Evolutionary conservation across 2,888 invertebrate species (phyloP).

Genomic region (Drosophila dives): DNA sequence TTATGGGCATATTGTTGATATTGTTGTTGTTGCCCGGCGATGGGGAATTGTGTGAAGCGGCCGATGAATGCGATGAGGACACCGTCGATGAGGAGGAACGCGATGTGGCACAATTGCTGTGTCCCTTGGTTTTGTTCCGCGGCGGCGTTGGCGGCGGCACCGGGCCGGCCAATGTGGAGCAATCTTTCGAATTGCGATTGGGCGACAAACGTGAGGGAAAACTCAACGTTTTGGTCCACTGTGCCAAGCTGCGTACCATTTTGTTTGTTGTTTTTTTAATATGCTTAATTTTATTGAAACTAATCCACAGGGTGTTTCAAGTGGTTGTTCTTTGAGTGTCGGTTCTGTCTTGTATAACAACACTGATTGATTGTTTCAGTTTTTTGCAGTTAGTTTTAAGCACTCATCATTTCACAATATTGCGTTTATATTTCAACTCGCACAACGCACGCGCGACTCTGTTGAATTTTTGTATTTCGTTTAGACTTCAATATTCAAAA

Average conservation of each 20-base stretch:
- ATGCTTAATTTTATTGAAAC: slow-evolving; percentile 47
- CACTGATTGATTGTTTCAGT: slow-evolving; percentile 39
- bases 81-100: slow-evolving; percentile 85
- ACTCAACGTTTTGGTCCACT: slow-evolving; percentile 96
- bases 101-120: slow-evolving; percentile 86
- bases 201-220: slow-evolving; percentile 94
- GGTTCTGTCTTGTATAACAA: slow-evolving; percentile 10
- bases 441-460: slow-evolving; percentile 66
- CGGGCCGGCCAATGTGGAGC: slow-evolving; percentile 83
- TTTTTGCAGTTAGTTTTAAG: slow-evolving; percentile 43
- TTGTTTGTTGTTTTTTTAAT: slow-evolving; percentile 39
- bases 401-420: slow-evolving; percentile 59
- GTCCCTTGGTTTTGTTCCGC: slow-evolving; percentile 84
- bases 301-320: slow-evolving; percentile 68
- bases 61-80: slow-evolving; percentile 78
- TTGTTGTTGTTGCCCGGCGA: slow-evolving; percentile 84
- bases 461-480: slow-evolving; percentile 24
- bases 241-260: slow-evolving; percentile 94
- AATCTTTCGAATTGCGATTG: slow-evolving; percentile 91
- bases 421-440: slow-evolving; percentile 60
- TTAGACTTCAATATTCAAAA: slow-evolving; percentile 4
- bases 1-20: slow-evolving; percentile 86
- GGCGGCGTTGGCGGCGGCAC: slow-evolving; percentile 88
- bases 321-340: slow-evolving; percentile 6
- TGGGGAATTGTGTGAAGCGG: slow-evolving; percentile 81